Base-by-base conservation (phyloP, 2,888 invertebrate species). In the Lydus trimaculatus region DNA sequence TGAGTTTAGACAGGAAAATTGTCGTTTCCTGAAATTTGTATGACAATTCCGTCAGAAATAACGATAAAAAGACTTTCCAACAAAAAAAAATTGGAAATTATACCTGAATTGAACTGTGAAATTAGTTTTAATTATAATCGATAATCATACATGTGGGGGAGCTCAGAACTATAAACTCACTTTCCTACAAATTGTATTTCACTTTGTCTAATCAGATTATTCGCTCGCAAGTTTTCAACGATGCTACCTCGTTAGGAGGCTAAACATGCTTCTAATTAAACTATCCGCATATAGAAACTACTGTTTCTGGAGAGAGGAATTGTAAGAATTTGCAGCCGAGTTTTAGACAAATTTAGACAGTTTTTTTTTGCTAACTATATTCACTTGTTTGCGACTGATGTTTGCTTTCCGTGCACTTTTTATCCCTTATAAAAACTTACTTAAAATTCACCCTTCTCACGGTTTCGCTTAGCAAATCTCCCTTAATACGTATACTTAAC, bases 141-240 rank as follows among this genome's bases (percentile, higher is more conserved):
- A 78, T 77, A 77, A 13, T 60, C 70, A 75, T 72, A 75, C 72
- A 75, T 71, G 71, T 73, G 60, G 2, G n/a, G 69, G 72, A 75
- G 73, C 67, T 73, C 63, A 66, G 69, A 64, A 78, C 76, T 77
- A 73, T 75, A 66, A 73, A 63, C 70, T 72, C 67, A 69, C 72
- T 25, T 67, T 73, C n/a, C 1, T 17, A 71, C 77, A 79, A 80
- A 81, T 81, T 80, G 79, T 79, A 75, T 78, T 77, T 77, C 76
- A 77, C 78, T 80, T 76, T 74, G 75, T 67, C 70, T 80, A 80
- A 79, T 79, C 75, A 79, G 72, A 76, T 80, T 80, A 80, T 79
- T 75, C 75, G 69, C 73, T 74, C 67, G 64, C 70, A n/a, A 74
- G 69, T 73, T 76, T 73, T 70, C 63, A 67, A 58, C 63, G n/a